These are phyloP conservation scores for Steatornis caripensis DNA, from an alignment of 2,113 vertebrate species.

Conservation along the genomic window DNA sequence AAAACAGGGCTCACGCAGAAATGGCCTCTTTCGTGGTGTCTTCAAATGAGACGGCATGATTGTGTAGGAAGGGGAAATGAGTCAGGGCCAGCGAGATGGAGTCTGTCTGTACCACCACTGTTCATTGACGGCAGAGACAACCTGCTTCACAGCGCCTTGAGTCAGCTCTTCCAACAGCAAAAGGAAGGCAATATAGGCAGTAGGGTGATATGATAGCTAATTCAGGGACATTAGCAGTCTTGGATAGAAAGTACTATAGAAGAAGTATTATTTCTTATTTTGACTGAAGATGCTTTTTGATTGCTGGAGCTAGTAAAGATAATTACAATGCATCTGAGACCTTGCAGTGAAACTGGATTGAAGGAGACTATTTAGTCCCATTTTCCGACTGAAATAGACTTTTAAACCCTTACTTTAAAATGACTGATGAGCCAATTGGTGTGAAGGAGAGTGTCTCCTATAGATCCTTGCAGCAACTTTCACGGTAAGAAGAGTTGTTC, in stretches of 20 bases:
- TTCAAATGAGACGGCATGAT: neutral
- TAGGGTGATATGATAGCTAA: neutral
- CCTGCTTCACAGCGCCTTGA: neutral
- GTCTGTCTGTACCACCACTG: neutral
- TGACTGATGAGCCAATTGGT: neutral
- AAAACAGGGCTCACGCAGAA: neutral
- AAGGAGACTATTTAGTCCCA: neutral
- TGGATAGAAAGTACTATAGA: neutral
- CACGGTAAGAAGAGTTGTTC: neutral
- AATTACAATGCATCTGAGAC: neutral
- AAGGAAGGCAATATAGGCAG: neutral
- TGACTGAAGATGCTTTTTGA: neutral
- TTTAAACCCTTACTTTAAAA: neutral
- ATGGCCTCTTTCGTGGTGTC: neutral
- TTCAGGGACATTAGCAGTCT: neutral
- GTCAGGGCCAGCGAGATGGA: neutral
- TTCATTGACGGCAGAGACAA: neutral
- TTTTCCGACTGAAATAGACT: neutral
- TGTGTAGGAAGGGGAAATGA: rapidly evolving
- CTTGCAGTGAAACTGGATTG: neutral
- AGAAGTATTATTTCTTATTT: neutral
- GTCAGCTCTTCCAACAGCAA: neutral
- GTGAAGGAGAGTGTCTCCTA: neutral
- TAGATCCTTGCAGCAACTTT: neutral
- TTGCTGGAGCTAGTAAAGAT: neutral